Evolutionary conservation across 2,113 vertebrate genomes (phyloP), one percentile per base, ranked within the genome.

Genomic region (Phalacrocorax brasilianus): DNA sequence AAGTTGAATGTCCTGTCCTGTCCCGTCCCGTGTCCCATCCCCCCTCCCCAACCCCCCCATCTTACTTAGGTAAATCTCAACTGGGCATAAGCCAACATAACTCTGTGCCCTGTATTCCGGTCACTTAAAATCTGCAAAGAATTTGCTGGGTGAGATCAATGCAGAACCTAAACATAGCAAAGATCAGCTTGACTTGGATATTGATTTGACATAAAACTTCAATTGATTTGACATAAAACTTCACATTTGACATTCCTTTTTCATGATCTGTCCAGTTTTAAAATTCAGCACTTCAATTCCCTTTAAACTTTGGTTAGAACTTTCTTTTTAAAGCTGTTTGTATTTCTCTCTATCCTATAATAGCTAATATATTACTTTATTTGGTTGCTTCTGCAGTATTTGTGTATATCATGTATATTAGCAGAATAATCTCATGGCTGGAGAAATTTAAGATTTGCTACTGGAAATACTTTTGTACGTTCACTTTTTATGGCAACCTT

Each of bases 131-230:
- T 63, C 42, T 90, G 44, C 27, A 45, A 67, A 79, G 26, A 53
- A 67, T 72, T 95, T 97, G n/a, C 79, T 90, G 77, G 42, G 67
- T 90, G 38, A 97, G 42, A 94, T 97, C 94, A 95, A 81, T 96
- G n/a, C 17, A 88, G 58, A 96, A 81, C 66, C 50, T 80, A 96
- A 96, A 77, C 92, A 91, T n/a, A 90, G 72, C 58, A 85, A 95
- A 92, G 87, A 95, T 96, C 93, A 95, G 19, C 68, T 47, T 85
- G 92, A 88, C 61, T 62, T 78, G 49, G 67, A 75, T 85, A 93
- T 93, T 88, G 91, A 97, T 95, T 95, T 96, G 85, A 92, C 62
- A 91, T 80, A 81, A 89, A 35, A 30, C 55, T 94, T 96, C 42
- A 44, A 44, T 44, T 44, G 42, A 44, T 44, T 44, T 44, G 42